Evolutionary conservation across 2,888 invertebrate genomes (phyloP).

Genomic region (Tetanocera ferruginea): DNA sequence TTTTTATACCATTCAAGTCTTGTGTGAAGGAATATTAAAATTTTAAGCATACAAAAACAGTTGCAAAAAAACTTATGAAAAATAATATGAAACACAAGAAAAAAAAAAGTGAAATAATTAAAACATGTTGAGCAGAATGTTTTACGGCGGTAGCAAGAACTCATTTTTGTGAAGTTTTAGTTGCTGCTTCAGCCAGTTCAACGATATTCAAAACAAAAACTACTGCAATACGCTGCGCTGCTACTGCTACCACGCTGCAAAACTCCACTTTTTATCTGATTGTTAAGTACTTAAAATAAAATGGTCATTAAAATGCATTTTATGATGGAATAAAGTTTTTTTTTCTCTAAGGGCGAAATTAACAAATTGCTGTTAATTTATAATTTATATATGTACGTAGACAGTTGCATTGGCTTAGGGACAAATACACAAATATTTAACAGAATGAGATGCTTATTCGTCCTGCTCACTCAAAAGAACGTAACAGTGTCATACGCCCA

Average conservation of each 20-base stretch:
- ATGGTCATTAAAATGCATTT: slow-evolving; percentile 41
- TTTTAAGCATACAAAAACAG: slow-evolving; percentile 34
- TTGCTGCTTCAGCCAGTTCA: background rate
- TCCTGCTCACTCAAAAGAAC: too few relatives aligned
- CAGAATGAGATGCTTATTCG: background rate
- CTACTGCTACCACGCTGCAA: background rate
- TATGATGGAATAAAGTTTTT: slow-evolving; percentile 49
- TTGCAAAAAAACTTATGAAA: slow-evolving; percentile 19
- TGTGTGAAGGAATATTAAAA: slow-evolving; percentile 26
- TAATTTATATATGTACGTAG: background rate
- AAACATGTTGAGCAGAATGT: slow-evolving; percentile 54
- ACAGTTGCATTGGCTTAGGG: background rate
- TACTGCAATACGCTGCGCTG: background rate
- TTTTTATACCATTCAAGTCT: background rate
- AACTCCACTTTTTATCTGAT: slow-evolving; percentile 21
- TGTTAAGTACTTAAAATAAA: slow-evolving; percentile 21
- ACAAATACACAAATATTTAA: background rate
- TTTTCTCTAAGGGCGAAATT: slow-evolving; percentile 47
- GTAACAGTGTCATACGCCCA: too few relatives aligned
- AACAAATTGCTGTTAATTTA: slow-evolving; percentile 49
- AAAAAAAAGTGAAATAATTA: slow-evolving; percentile 50
- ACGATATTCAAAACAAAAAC: background rate
- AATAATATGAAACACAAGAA: slow-evolving; percentile 27
- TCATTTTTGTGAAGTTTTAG: slow-evolving; percentile 10
- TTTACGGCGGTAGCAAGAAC: slow-evolving; percentile 41